Evolutionary conservation across 2,113 vertebrate genomes (phyloP), one percentile per base, ranked within the genome.

Genomic region (Psettodes erumei): DNA sequence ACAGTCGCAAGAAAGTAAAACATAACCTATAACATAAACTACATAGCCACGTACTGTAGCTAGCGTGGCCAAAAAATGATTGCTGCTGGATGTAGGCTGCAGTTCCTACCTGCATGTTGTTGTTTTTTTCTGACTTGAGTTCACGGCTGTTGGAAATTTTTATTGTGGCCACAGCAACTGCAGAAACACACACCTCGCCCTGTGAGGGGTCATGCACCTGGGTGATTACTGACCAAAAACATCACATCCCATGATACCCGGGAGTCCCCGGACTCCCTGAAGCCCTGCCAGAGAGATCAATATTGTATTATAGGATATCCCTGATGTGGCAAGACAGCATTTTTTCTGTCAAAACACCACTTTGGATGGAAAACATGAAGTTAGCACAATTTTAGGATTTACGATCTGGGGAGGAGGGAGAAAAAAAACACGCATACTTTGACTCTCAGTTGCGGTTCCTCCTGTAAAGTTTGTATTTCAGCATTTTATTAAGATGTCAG

Each of bases 301-400:
- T 84, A 84, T 19, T 66, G 61, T 73, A 76, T 87, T 72, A 66
- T 70, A 75, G 79, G 74, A 82, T 79, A 79, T 74, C 65, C 62
- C 71, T 43, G 32, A 84, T 79, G 83, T 88, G 87, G 62, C 75
- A 64, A 84, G 65, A 47, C 75, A 77, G 82, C 80, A 73, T 81
- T 77, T 69, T 77, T 77, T 71, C 54, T 84, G 79, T 86, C 78
- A 76, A 33, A 86, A 89, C 78, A 79, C 66, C 71, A 58, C 18
- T 84, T 74, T 75, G 45, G 71, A 77, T 53, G 16, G 55, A 83
- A 90, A 86, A 86, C 79, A 86, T 63, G 62, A 64, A 51, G 78
- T 81, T 74, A 54, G 88, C 88, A 89, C 55, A 75, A 80, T 81
- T 80, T 78, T 3, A n/a, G 61, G 82, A 85, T 83, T 89, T 73